These are phyloP conservation scores for Elephas maximus DNA, from an alignment of 2,113 vertebrate genomes.

Conservation along the genomic window DNA sequence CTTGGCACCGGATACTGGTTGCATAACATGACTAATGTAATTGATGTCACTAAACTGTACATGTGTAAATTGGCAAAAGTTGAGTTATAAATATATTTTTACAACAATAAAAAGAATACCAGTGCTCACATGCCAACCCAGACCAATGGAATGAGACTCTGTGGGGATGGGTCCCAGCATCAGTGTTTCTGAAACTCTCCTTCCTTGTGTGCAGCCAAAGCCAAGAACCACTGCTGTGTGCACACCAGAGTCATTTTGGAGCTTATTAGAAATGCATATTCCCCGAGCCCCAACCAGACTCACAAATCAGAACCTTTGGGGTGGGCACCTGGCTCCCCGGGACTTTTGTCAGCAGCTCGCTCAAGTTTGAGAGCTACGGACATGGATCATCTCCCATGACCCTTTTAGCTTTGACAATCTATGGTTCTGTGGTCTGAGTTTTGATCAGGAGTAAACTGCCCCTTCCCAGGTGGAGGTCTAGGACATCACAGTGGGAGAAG, in stretches of 20 bases:
- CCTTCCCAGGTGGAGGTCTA: background rate
- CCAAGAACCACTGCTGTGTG: background rate
- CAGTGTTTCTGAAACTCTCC: background rate
- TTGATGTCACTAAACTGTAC: too few relatives aligned
- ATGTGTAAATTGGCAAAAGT: background rate
- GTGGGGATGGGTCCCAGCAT: background rate
- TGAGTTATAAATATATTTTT: background rate
- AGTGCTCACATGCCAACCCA: background rate
- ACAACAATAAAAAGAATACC: background rate
- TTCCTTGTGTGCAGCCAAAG: background rate
- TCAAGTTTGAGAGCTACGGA: background rate
- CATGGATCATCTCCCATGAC: fast-evolving
- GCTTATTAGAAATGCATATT: constrained; percentile 14
- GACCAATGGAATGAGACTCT: background rate
- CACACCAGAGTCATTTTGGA: background rate
- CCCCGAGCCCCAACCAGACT: background rate
- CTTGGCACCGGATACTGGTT: background rate
- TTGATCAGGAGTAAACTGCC: background rate
- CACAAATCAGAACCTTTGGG: background rate
- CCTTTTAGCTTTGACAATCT: background rate
- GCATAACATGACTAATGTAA: background rate
- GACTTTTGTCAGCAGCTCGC: background rate
- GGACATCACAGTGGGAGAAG: fast-evolving
- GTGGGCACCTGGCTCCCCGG: background rate
- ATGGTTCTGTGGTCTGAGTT: background rate